Evolutionary conservation across 2,797 vertebrate species (phyloP).

Genomic region (Kryptopterus vitreolus): DNA sequence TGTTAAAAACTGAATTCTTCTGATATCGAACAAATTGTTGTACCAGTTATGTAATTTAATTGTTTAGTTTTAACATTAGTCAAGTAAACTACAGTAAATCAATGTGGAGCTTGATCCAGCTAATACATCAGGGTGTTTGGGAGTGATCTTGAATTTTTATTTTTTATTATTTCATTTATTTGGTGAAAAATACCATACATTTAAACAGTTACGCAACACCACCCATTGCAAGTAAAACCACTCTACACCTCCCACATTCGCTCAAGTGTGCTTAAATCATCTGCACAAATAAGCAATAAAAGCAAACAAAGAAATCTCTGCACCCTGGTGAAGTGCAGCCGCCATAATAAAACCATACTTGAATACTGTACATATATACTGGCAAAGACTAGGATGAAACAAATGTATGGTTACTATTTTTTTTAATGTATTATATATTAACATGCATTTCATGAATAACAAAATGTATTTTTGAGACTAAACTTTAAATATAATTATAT

Average conservation of each 20-base stretch:
- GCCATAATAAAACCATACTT: background rate
- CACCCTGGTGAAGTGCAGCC: background rate
- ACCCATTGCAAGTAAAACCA: slow-evolving; percentile 36
- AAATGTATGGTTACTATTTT: background rate
- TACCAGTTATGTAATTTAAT: background rate
- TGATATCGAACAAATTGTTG: background rate
- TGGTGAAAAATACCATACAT: slow-evolving; percentile 40
- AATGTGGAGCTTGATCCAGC: background rate
- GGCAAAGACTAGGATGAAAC: background rate
- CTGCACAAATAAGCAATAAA: background rate
- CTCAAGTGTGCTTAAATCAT: slow-evolving; percentile 31
- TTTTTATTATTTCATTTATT: background rate
- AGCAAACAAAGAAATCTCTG: background rate
- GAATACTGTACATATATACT: background rate
- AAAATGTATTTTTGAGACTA: background rate
- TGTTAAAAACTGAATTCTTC: background rate
- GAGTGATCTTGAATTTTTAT: background rate
- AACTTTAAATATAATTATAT: background rate
- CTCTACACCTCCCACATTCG: slow-evolving; percentile 45
- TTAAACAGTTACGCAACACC: slow-evolving; percentile 51
- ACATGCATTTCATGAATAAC: background rate
- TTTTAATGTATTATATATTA: background rate
- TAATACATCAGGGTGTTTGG: background rate
- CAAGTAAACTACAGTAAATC: background rate
- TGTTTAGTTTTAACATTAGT: background rate